A percentile compares a stretch with the other conserved stretches of the same genome.
Evolutionary conservation across 1,140 invertebrate species (phyloP).

Genomic region (Hylaeus anthracinus): DNA sequence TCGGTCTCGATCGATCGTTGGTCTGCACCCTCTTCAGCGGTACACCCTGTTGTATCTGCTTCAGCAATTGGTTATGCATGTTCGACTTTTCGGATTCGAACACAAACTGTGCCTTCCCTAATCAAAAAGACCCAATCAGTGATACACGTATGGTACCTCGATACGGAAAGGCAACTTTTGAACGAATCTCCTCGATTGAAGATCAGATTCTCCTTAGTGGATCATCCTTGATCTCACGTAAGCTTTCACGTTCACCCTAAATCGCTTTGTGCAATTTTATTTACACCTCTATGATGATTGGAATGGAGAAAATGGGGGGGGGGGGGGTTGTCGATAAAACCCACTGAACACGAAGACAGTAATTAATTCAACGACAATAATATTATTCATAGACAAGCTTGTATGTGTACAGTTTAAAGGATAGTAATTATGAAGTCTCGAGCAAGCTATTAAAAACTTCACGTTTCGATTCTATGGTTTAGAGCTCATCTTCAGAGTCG

Average conservation of each 20-base stretch:
- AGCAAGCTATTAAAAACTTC: too few relatives aligned
- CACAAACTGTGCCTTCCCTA: constrained; percentile 87
- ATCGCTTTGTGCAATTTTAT: not conserved
- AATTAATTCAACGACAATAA: constrained; percentile 55
- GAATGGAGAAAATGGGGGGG: not conserved
- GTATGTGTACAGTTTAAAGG: too few relatives aligned
- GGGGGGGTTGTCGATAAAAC: constrained; percentile 22
- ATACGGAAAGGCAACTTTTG: not conserved
- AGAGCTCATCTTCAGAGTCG: too few relatives aligned
- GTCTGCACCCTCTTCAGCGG: constrained; percentile 89
- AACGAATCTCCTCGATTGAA: not conserved
- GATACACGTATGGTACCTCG: not conserved
- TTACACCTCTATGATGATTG: not conserved
- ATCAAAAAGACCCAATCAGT: constrained; percentile 51
- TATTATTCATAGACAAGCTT: constrained; percentile 6
- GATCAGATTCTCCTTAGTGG: too few relatives aligned
- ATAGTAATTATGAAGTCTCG: too few relatives aligned
- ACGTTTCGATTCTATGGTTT: too few relatives aligned
- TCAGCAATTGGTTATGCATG: constrained; percentile 90
- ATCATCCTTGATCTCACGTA: not conserved
- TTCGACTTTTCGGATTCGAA: constrained; percentile 93
- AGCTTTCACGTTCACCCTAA: not conserved
- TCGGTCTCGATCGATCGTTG: constrained; percentile 93
- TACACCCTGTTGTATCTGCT: constrained; percentile 91
- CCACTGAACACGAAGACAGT: constrained; percentile 49